Evolutionary conservation across 2,113 vertebrate species (phyloP), one percentile per base, ranked within the genome.

Genomic region (Monopterus albus): DNA sequence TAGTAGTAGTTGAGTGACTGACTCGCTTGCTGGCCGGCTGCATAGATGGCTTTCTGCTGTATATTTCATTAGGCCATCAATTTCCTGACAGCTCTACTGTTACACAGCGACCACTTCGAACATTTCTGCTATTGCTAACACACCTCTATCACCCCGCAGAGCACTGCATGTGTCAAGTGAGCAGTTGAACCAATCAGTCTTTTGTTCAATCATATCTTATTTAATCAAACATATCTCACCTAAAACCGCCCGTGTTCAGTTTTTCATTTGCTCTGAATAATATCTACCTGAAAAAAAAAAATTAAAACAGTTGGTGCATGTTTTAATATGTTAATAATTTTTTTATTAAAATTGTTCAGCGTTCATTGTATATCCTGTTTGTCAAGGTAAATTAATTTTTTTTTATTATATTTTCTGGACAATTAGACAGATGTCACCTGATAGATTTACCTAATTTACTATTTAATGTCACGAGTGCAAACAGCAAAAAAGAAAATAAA

Each of bases 31-130:
- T 58, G 18, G 36, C 70, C 42, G 39, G 46, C 17, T 58, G 25
- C 20, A 11, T 42, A 2, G 26, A 62, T 31, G 64, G 7, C 43
- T 51, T 25, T 50, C 40, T 62, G n/a, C 35, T 56, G 42, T 70
- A 49, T 60, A 64, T 81, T 84, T 75, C 49, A 73, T 64, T 49
- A 35, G 26, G 47, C 36, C 72, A 51, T 72, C 58, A 66, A 46
- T 61, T 71, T 6, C 31, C 2, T 40, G 59, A 33, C 64, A 72
- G 43, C 28, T 60, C 17, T n/a, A 28, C 43, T 36, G 43, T 45
- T 43, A 35, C 14, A 38, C 61, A 42, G 47, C 67, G 38, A 68
- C 18, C 60, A 29, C 25, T 31, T 73, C 26, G 57, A 42, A 66
- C 63, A 46, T 47, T 49, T 46, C 59, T 60, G 29, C 55, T 14